A percentile compares a stretch with the other conserved stretches of the same genome.
These are phyloP conservation scores for Erythrocebus patas DNA, from an alignment of 2,113 vertebrate species.

Conservation along the genomic window DNA sequence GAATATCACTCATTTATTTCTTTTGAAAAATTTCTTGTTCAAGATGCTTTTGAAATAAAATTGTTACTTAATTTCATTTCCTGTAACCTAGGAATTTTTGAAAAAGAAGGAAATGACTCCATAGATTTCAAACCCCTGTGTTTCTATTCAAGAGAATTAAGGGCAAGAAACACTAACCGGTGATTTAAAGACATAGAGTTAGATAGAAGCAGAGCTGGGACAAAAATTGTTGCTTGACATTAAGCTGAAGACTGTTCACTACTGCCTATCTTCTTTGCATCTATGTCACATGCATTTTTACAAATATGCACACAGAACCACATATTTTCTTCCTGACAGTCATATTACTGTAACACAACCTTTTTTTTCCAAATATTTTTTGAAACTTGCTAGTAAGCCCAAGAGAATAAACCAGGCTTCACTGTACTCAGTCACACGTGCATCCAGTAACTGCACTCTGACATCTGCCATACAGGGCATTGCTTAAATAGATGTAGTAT, in stretches of 20 bases:
- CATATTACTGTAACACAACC: not conserved
- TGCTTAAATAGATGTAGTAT: conserved; percentile 56
- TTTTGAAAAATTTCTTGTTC: conserved; percentile 16
- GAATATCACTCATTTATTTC: not conserved
- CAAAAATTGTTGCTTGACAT: not conserved
- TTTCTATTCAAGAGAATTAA: not conserved
- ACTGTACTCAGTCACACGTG: not conserved
- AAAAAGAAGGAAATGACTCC: not conserved
- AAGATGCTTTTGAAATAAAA: conserved; percentile 9
- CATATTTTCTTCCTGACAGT: not conserved
- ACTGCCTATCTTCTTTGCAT: not conserved
- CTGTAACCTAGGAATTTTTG: not conserved
- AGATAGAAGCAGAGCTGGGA: not conserved
- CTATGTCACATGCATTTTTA: not conserved
- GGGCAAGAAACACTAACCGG: not conserved
- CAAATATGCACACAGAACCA: not conserved
- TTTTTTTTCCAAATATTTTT: not conserved
- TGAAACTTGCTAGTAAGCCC: not conserved
- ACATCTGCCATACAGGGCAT: conserved; percentile 44
- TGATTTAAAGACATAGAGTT: not conserved
- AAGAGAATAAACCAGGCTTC: not conserved
- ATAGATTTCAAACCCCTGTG: not conserved
- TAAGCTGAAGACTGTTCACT: not conserved
- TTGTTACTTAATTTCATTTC: not conserved
- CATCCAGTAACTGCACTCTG: not conserved